Base-by-base conservation (phyloP, 2,888 invertebrate genomes). In the Phanerotoma sp. region DNA sequence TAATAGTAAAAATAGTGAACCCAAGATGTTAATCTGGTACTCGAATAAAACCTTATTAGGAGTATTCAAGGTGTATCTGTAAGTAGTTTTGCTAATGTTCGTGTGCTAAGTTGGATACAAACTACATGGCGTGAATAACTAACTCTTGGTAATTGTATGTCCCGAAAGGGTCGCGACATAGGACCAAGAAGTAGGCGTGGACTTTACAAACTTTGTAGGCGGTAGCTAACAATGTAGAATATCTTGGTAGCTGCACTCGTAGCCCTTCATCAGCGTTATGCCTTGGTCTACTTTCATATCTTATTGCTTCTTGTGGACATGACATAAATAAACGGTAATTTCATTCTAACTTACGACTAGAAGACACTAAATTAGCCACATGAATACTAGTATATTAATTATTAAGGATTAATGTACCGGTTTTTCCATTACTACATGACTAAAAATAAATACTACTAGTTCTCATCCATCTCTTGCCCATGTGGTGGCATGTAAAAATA, bases 191-290 rank as follows among this genome's bases (percentile, higher is more conserved):
- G 46, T 38, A 30, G 45, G 54, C 44, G 49, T 33, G 48, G 38
- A 54, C 50, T 55, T 52, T 44, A 48, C 58, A 49, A 63, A 63
- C 58, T 63, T 63, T 63, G 63, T 61, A 61, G 63, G 59, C 56
- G 62, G 62, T 62, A 50, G 61, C 57, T 61, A 59, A 59, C 64
- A 62, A 61, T 63, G 61, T 59, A 62, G 65, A 64, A 69, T 73
- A 71, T 72, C 72, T 69, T 62, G 66, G 65, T 62, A 68, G 61
- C 62, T 56, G 49, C 49, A 54, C 67, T 68, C 69, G 64, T 72
- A 70, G 61, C 69, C 68, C 75, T 76, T 75, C 73, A 71, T 76
- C 75, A 76, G 74, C 72, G 73, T 70, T 71, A 67, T 65, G 67
- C 64, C 62, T 63, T 58, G 56, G 51, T 41, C 58, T 60, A 58